These are phyloP conservation scores for Equus quagga DNA, from an alignment of 2,113 vertebrate genomes.

Conservation along the genomic window DNA sequence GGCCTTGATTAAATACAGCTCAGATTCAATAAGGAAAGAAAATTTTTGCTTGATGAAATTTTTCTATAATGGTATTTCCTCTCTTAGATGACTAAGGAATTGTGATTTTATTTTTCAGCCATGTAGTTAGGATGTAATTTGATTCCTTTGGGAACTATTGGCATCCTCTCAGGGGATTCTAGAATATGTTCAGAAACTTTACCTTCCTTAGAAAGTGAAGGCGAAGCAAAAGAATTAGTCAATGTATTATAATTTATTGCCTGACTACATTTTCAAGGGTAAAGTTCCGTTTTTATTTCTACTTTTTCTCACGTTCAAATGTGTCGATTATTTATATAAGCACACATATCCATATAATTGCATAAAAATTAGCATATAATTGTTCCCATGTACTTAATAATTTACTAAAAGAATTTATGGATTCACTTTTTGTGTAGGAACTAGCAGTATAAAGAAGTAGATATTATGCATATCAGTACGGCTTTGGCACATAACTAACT, in stretches of 20 bases:
- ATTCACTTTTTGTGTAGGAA: neutral
- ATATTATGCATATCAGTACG: neutral
- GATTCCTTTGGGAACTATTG: conserved; percentile 29
- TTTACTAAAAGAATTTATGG: neutral
- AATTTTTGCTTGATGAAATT: conserved; percentile 36
- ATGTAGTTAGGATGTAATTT: conserved; percentile 8
- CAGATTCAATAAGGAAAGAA: conserved; percentile 48
- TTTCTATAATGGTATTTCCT: neutral
- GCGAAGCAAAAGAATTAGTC: neutral
- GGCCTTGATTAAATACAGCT: conserved; percentile 35
- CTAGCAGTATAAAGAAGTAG: neutral
- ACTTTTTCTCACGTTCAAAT: neutral
- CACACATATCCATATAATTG: neutral
- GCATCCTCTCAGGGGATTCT: neutral
- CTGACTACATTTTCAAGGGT: neutral
- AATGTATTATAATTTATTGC: neutral
- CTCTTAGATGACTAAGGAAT: neutral
- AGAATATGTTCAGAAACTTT: neutral
- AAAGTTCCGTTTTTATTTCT: neutral
- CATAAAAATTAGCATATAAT: neutral
- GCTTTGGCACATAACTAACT: neutral
- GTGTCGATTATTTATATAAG: neutral
- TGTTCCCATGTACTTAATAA: neutral
- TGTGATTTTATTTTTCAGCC: conserved; percentile 44
- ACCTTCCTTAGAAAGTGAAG: neutral